Evolutionary conservation across 2,113 vertebrate genomes (phyloP).

Genomic region (Copsychus sechellarum): DNA sequence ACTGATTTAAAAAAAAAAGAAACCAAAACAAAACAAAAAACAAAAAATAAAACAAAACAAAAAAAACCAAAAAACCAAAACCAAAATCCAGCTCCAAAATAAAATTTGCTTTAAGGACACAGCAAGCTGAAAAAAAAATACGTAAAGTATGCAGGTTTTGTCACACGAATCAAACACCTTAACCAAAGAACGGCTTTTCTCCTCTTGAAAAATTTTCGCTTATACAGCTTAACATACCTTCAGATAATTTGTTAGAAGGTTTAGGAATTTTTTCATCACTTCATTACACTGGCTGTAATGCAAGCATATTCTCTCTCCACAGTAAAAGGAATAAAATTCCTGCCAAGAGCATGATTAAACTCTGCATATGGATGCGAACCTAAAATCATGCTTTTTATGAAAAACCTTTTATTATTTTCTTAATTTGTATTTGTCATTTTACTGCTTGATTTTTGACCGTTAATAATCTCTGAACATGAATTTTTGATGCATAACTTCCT

Average conservation of each 20-base stretch:
- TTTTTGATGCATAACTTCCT: not conserved
- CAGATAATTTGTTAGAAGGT: not conserved
- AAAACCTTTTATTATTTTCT: not conserved
- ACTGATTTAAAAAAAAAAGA: too few species aligned
- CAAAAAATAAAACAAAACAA: too few species aligned
- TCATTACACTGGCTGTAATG: not conserved
- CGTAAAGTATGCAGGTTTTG: not conserved
- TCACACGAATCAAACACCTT: not conserved
- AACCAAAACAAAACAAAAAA: too few species aligned
- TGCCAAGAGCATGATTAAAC: not conserved
- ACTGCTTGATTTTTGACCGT: not conserved
- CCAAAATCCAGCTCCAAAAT: not conserved
- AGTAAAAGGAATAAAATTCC: not conserved
- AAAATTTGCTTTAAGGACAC: not conserved
- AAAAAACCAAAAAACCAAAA: not conserved
- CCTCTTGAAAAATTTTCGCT: not conserved
- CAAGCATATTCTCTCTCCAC: not conserved
- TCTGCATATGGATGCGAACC: fast-evolving
- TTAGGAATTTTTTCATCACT: not conserved
- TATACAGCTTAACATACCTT: not conserved
- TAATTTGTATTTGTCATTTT: not conserved
- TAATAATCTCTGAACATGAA: not conserved
- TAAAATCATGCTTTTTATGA: not conserved
- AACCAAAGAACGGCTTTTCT: not conserved
- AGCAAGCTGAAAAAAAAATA: not conserved